Conservation (phyloP, 2,888 invertebrate species). For the Agonopterix arenella region DNA sequence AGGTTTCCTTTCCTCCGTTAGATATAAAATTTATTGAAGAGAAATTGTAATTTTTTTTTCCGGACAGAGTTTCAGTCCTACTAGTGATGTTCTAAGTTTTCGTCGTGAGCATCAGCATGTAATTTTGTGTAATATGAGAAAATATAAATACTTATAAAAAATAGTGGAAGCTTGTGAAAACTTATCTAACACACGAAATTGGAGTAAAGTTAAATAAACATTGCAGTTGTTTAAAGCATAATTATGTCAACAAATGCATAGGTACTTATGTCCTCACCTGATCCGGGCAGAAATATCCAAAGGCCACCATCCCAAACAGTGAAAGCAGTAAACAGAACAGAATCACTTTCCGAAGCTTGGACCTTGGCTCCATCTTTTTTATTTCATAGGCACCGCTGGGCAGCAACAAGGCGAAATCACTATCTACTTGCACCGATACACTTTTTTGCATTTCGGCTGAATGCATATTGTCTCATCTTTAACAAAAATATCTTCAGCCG, state of each 20-base stretch:
- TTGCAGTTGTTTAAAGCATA: too few relatives aligned
- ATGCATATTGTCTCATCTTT: slow-evolving; percentile 74
- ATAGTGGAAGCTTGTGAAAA: too few relatives aligned
- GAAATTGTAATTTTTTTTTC: too few relatives aligned
- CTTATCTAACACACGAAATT: too few relatives aligned
- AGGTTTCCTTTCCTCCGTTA: too few relatives aligned
- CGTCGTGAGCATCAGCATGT: too few relatives aligned
- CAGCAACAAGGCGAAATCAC: slow-evolving; percentile 87
- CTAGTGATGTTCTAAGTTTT: too few relatives aligned
- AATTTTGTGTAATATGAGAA: too few relatives aligned
- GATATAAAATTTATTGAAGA: too few relatives aligned
- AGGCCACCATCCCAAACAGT: slow-evolving; percentile 90
- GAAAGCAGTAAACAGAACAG: slow-evolving; percentile 89
- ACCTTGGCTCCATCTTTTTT: slow-evolving; percentile 91
- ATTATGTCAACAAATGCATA: not conserved
- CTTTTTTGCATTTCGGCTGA: slow-evolving; percentile 81
- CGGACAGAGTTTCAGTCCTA: too few relatives aligned
- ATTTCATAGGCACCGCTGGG: slow-evolving; percentile 88
- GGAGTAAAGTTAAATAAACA: too few relatives aligned
- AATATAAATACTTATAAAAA: too few relatives aligned
- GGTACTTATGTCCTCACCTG: slow-evolving; percentile 78
- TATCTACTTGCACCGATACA: slow-evolving; percentile 90
- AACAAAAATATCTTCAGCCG: slow-evolving; percentile 48
- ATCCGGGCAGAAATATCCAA: slow-evolving; percentile 93
- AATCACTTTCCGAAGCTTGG: slow-evolving; percentile 87